phyloP scores from a whole-genome alignment of 2,888 invertebrate genomes.

The Nemurella pictetii region DNA sequence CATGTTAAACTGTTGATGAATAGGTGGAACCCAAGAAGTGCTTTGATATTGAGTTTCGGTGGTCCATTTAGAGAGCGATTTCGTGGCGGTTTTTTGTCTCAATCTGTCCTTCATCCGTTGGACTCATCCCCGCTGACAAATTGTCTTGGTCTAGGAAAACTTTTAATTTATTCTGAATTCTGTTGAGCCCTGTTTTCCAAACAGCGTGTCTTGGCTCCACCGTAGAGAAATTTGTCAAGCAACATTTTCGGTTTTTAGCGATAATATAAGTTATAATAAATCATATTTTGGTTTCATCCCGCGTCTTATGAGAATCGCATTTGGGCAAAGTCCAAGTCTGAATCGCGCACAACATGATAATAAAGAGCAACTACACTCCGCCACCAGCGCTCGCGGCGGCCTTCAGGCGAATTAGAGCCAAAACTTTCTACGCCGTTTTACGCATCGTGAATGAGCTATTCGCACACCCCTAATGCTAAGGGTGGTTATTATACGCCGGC shows the following conservation, averaged over 20 bases:
- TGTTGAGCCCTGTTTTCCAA: constrained; percentile 7
- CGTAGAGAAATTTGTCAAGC: constrained; percentile 2
- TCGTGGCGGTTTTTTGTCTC: neutral
- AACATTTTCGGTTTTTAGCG: neutral
- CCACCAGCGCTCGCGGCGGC: neutral
- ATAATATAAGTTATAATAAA: constrained; percentile 11
- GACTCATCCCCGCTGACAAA: neutral
- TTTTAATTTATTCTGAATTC: neutral
- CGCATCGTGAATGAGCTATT: neutral
- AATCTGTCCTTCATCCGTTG: neutral
- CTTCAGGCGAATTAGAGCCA: neutral
- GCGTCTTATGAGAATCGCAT: constrained; percentile 1
- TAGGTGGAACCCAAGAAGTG: neutral
- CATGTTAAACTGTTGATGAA: neutral
- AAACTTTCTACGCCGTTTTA: neutral
- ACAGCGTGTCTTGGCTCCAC: neutral
- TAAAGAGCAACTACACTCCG: neutral
- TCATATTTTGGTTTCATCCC: neutral
- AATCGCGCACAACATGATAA: neutral
- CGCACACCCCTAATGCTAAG: constrained; percentile 3
- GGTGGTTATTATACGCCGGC: neutral
- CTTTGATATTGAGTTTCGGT: neutral
- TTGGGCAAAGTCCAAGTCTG: constrained; percentile 1
- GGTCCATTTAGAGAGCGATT: neutral
- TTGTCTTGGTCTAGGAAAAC: neutral